Percentiles rank a stretch among this genome's conserved stretches.
Evolutionary conservation across 1,140 invertebrate genomes (phyloP).

Genomic region (Paraescarpia echinospica): DNA sequence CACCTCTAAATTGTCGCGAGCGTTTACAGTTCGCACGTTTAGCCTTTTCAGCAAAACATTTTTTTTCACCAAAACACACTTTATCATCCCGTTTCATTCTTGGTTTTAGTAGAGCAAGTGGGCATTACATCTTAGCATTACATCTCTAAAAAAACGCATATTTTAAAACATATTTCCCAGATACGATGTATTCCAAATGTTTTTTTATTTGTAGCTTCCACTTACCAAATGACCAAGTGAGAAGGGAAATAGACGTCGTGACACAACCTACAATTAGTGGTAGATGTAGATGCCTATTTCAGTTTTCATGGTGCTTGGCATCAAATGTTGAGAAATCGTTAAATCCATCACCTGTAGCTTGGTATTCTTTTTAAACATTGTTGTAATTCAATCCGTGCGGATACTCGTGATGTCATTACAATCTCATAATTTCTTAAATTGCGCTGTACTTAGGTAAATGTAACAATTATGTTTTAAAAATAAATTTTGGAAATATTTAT

Average conservation of each 20-base stretch:
- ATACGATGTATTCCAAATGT: too few species aligned
- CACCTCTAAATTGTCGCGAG: too few species aligned
- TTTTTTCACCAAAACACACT: too few species aligned
- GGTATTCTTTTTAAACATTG: not conserved
- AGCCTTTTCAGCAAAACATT: too few species aligned
- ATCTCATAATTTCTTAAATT: not conserved
- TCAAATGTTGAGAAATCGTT: not conserved
- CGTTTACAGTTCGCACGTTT: too few species aligned
- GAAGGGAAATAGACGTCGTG: not conserved
- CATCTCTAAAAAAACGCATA: too few species aligned
- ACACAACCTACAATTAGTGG: not conserved
- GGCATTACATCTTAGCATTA: too few species aligned
- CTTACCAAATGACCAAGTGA: not conserved
- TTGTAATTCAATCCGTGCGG: not conserved
- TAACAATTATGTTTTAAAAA: too few species aligned
- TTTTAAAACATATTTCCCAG: too few species aligned
- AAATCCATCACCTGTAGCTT: not conserved
- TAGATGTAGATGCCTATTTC: not conserved
- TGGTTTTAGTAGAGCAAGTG: too few species aligned
- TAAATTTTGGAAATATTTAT: not conserved
- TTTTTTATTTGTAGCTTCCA: not conserved
- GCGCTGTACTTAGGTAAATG: too few species aligned
- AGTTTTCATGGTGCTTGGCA: not conserved
- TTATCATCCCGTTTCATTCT: too few species aligned
- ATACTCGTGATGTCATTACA: not conserved